Base-by-base conservation (phyloP, 2,797 vertebrate genomes). In the Tauraco hartlaubi region DNA sequence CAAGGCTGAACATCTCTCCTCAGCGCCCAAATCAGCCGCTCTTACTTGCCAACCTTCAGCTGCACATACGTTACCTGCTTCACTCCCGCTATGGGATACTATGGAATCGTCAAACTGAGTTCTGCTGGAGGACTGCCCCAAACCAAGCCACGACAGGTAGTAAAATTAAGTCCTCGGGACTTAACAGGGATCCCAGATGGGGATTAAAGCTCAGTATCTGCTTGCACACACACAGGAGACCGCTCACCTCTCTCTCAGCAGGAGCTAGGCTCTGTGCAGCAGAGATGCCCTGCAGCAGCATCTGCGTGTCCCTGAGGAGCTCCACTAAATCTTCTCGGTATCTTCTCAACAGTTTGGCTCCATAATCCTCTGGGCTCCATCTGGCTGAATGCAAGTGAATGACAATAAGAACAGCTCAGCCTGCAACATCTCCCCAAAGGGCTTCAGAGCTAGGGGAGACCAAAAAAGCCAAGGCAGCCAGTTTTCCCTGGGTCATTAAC, bases 211-310 rank as follows among this genome's bases (percentile, higher is more conserved):
- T 49, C 35, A 44, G 31, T 10, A 41, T 21, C 19, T 83, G 74
- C 49, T 67, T 18, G 48, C 9, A 52, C 28, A 66, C 6, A 2
- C 35, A 16, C 43, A 55, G 33, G 31, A 61, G 26, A 15, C 62
- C 19, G n/a, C 96, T 96, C 62, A 98, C 98, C 98, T 98, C 95
- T 96, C 71, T 98, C 72, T 98, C 98, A 63, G 88, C 94, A 68
- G 97, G 88, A 88, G 94, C 85, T 88, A 98, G 83, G 62, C 92
- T 91, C 71, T 88, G 95, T 80, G 93, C 77, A 19, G 91, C 88
- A 73, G 97, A 92, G 64, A 98, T 96, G 69, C 87, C 86, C 49
- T 83, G 68, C 28, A 97, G 88, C 33, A 98, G 85, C 26, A 51
- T 43, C 80, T 96, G 90, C 44, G 86, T 83, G 80, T 98, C 97